Evolutionary conservation across 2,113 vertebrate genomes (phyloP).

Genomic region (Macquaria ambigua): DNA sequence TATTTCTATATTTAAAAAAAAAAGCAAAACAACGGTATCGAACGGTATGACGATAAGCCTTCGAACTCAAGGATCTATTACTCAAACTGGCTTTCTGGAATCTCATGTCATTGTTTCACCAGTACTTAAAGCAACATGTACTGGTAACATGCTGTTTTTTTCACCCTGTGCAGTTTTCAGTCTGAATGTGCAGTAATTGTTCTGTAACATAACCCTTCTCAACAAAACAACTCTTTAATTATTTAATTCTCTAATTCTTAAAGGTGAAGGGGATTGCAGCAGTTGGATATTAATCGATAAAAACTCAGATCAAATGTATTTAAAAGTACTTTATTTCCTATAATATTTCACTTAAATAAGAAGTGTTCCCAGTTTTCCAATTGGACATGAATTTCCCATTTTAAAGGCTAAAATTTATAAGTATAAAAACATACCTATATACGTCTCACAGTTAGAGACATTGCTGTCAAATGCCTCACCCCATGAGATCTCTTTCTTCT

Average conservation of each 20-base stretch:
- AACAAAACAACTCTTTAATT: background rate
- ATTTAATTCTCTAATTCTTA: background rate
- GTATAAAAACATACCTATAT: background rate
- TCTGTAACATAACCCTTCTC: background rate
- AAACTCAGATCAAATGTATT: background rate
- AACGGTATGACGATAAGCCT: no score
- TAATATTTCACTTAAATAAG: background rate
- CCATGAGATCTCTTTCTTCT: conserved; percentile 35
- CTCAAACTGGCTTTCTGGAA: background rate
- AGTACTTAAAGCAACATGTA: background rate
- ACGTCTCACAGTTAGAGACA: background rate
- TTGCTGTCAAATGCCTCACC: background rate
- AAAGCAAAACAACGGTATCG: no score
- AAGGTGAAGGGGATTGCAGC: background rate
- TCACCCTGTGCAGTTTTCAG: background rate
- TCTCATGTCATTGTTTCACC: background rate
- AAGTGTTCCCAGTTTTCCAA: background rate
- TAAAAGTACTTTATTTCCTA: background rate
- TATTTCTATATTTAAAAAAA: no score
- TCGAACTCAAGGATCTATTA: no score
- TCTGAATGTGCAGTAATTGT: background rate
- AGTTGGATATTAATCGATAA: background rate
- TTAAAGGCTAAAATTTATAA: background rate
- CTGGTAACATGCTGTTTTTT: background rate
- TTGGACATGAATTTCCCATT: background rate